Evolutionary conservation across 2,113 vertebrate species (phyloP).

Genomic region (Lepidothrix coronata): DNA sequence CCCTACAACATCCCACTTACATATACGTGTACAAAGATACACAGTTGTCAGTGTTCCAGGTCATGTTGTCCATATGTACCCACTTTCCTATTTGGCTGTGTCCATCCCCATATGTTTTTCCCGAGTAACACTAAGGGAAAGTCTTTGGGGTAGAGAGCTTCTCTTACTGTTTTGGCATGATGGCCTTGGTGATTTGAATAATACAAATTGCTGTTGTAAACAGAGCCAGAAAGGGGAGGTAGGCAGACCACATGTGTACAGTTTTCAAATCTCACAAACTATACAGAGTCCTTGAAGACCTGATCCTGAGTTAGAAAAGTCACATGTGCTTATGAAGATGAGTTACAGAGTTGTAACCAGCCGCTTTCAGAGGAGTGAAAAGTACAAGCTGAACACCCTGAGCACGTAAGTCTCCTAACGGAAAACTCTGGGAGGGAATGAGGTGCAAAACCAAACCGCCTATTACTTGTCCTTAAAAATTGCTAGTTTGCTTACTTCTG

Average conservation of each 20-base stretch:
- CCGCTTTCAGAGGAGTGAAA: background rate
- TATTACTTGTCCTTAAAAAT: background rate
- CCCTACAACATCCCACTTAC: background rate
- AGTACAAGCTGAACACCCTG: background rate
- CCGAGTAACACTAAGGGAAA: background rate
- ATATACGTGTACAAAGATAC: background rate
- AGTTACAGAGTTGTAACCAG: background rate
- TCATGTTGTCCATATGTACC: fast-evolving
- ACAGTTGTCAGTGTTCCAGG: background rate
- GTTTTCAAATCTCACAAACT: background rate
- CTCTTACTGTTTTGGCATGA: background rate
- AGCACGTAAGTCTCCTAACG: background rate
- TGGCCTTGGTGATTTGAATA: background rate
- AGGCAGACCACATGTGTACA: background rate
- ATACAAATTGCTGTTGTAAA: background rate
- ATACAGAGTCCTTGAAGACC: background rate
- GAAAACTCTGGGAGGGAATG: background rate
- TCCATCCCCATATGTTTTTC: background rate
- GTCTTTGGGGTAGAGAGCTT: background rate
- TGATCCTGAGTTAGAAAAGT: background rate
- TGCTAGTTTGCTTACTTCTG: background rate
- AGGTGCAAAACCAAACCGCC: background rate
- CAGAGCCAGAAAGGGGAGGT: background rate
- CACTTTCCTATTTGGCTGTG: background rate
- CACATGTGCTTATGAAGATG: background rate